Conservation (phyloP, 2,113 vertebrate genomes). For the Oreocharis arfaki region DNA sequence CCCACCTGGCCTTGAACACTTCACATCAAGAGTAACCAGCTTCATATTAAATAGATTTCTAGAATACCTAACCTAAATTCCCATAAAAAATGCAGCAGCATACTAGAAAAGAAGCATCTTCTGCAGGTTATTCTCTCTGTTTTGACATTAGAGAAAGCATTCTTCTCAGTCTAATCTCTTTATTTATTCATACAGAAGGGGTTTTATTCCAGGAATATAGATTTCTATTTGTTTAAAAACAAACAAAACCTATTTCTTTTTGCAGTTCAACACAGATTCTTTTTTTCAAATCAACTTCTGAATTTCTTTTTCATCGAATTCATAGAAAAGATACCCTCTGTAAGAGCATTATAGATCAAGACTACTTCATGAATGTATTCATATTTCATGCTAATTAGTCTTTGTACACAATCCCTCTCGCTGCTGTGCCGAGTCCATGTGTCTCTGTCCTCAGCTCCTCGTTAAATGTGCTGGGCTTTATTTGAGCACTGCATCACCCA, state of each 20-base stretch:
- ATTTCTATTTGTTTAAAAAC: neutral
- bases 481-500: slow-evolving; percentile 61
- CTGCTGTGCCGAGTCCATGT: slow-evolving; percentile 71
- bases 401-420: slow-evolving; percentile 60
- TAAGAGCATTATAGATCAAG: slow-evolving; percentile 73
- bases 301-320: slow-evolving; percentile 63
- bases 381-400: slow-evolving; percentile 80
- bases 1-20: too few species aligned
- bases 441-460: slow-evolving; percentile 78
- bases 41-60: neutral
- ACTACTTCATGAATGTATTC: slow-evolving; percentile 68
- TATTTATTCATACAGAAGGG: neutral
- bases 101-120: neutral
- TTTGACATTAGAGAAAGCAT: neutral
- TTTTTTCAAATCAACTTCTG: slow-evolving; percentile 29
- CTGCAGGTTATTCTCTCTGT: neutral
- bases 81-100: neutral
- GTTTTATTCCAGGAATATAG: neutral
- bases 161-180: neutral
- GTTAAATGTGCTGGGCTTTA: slow-evolving; percentile 78
- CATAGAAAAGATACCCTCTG: slow-evolving; percentile 53
- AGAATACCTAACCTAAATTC: neutral
- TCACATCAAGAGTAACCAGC: neutral
- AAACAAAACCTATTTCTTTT: neutral
- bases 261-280: slow-evolving; percentile 16